A percentile compares a stretch with the other conserved stretches of the same genome.
Conservation (phyloP, 1,140 invertebrate genomes). For the Agrilus planipennis region DNA sequence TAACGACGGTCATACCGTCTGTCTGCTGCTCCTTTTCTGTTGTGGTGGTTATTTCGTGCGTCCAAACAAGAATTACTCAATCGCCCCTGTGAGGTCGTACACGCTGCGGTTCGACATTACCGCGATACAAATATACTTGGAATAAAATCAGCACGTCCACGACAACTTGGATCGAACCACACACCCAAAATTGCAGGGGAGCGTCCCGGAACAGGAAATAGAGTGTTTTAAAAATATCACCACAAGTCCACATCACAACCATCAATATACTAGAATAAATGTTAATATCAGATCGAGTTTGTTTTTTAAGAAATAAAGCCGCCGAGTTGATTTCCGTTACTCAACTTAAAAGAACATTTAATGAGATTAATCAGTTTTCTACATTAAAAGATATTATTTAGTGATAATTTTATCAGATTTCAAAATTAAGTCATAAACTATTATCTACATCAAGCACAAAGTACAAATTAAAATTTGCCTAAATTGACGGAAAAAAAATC, state of each 20-base stretch:
- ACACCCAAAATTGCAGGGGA: constrained; percentile 92
- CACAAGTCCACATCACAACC: constrained; percentile 93
- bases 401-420: too few relatives aligned
- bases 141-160: constrained; percentile 40
- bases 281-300: too few relatives aligned
- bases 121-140: constrained; percentile 52
- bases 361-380: too few relatives aligned
- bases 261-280: constrained; percentile 67
- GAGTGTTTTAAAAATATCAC: constrained; percentile 93
- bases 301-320: too few relatives aligned
- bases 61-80: constrained; percentile 39
- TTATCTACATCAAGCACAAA: too few relatives aligned
- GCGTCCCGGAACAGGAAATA: constrained; percentile 87
- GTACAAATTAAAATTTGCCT: too few relatives aligned
- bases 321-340: too few relatives aligned
- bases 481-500: too few relatives aligned
- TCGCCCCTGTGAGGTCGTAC: constrained; percentile 44
- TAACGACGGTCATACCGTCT: background rate
- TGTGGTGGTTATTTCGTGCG: constrained; percentile 22
- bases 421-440: too few relatives aligned
- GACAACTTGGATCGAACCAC: constrained; percentile 81
- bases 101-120: constrained; percentile 44
- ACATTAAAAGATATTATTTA: too few relatives aligned
- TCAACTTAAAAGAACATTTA: too few relatives aligned
- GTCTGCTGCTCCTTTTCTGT: constrained; percentile 12